A percentile compares a stretch with the other conserved stretches of the same genome.
Conservation (phyloP, 2,888 invertebrate species). For the Alsophila aescularia region DNA sequence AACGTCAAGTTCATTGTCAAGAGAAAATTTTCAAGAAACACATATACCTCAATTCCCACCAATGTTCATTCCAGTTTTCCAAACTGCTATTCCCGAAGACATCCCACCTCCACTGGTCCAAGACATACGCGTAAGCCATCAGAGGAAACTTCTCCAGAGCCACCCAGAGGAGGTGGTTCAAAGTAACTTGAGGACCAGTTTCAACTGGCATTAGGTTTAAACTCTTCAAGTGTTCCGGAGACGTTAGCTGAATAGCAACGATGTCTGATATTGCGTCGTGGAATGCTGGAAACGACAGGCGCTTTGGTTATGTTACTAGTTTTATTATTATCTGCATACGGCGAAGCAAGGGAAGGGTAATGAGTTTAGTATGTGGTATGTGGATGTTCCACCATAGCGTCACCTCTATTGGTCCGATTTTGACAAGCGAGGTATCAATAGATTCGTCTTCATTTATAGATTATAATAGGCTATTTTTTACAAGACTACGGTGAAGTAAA, state of each 20-base stretch:
- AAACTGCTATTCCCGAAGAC: slow-evolving; percentile 66
- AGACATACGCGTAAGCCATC: slow-evolving; percentile 73
- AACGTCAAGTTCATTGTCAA: too few relatives aligned
- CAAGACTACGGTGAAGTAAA: too few relatives aligned
- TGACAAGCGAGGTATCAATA: too few relatives aligned
- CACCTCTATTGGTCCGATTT: too few relatives aligned
- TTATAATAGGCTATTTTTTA: too few relatives aligned
- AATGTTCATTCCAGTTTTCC: slow-evolving; percentile 73
- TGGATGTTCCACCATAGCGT: too few relatives aligned
- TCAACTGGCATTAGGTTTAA: slow-evolving; percentile 69
- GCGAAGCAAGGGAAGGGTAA: too few relatives aligned
- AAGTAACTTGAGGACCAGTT: slow-evolving; percentile 60
- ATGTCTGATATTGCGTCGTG: slow-evolving; percentile 87
- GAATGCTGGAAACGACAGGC: slow-evolving; percentile 72
- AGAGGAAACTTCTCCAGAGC: slow-evolving; percentile 75
- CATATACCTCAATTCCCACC: slow-evolving; percentile 74
- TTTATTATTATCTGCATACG: too few relatives aligned
- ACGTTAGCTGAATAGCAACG: slow-evolving; percentile 84
- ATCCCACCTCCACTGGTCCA: slow-evolving; percentile 79
- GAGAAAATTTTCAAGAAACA: background rate
- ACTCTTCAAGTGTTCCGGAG: slow-evolving; percentile 76
- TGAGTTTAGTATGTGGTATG: too few relatives aligned
- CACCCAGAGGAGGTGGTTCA: slow-evolving; percentile 74
- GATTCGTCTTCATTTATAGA: too few relatives aligned
- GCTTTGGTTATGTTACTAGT: slow-evolving; percentile 1